These are phyloP conservation scores for Sphenopsis melanotis DNA, from an alignment of 2,797 vertebrate genomes.

Conservation along the genomic window DNA sequence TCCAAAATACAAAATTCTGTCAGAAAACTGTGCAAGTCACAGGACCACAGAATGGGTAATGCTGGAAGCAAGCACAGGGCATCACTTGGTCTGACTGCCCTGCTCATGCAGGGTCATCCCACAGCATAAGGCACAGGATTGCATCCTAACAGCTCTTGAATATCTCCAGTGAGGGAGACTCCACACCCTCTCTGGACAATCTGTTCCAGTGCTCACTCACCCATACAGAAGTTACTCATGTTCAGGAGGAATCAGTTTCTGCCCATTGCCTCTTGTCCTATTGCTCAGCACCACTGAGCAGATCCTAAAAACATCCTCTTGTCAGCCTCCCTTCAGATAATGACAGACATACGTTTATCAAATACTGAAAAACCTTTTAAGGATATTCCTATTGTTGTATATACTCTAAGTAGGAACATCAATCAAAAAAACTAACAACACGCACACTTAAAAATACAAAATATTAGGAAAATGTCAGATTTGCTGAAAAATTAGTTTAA, in stretches of 20 bases:
- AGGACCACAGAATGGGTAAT: background rate
- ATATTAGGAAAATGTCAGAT: background rate
- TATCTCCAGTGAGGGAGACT: background rate
- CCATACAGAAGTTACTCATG: accelerated
- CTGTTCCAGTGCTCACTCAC: accelerated
- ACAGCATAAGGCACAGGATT: accelerated
- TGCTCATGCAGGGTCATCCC: background rate
- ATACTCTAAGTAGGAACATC: background rate
- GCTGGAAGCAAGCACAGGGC: background rate
- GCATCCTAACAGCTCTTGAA: accelerated
- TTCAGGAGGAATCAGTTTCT: background rate
- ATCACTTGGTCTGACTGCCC: background rate
- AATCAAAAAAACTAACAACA: background rate
- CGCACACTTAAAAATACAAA: background rate
- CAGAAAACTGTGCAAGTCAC: background rate
- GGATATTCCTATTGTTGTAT: background rate
- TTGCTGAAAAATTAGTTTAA: background rate
- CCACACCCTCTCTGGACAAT: accelerated
- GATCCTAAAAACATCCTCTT: background rate
- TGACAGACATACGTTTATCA: background rate
- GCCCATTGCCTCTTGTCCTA: background rate
- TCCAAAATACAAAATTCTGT: background rate
- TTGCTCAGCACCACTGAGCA: background rate
- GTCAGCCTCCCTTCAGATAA: background rate
- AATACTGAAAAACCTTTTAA: background rate